phyloP scores from a whole-genome alignment of 2,888 invertebrate genomes.

The Chaitophorus viminalis region DNA sequence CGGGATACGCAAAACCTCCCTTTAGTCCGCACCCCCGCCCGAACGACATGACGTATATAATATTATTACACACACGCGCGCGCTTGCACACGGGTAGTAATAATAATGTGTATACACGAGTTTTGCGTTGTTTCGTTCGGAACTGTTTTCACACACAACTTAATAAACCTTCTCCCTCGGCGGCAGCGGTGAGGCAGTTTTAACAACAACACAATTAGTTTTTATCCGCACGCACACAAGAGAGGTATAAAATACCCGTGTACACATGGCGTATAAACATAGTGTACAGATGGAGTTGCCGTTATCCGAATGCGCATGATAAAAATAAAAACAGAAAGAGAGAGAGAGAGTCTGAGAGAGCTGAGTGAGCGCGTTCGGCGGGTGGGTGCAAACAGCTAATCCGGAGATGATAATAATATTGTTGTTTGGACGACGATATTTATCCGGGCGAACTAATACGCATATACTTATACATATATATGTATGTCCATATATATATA shows the following conservation, averaged over 20 bases:
- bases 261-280: background rate
- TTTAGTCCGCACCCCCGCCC: background rate
- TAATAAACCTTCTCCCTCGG: slow-evolving; percentile 23
- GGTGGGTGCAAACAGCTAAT: background rate
- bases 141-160: slow-evolving; percentile 33
- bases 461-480: too few species aligned
- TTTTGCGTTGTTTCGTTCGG: slow-evolving; percentile 26
- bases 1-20: slow-evolving; percentile 15
- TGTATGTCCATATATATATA: too few species aligned
- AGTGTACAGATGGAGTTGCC: background rate
- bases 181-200: background rate
- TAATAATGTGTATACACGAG: slow-evolving; percentile 29
- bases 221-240: slow-evolving; percentile 12
- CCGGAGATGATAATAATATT: background rate
- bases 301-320: background rate
- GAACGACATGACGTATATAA: background rate
- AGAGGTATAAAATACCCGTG: background rate
- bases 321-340: too few species aligned
- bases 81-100: too few species aligned
- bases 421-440: background rate
- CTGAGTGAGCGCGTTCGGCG: too few species aligned
- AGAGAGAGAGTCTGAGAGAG: too few species aligned
- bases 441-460: background rate
- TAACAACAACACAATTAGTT: slow-evolving; percentile 35
- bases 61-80: too few species aligned